Percentiles rank a stretch among this genome's conserved stretches.
These are phyloP conservation scores for Channa striata DNA, from an alignment of 2,797 vertebrate species.

Conservation along the genomic window DNA sequence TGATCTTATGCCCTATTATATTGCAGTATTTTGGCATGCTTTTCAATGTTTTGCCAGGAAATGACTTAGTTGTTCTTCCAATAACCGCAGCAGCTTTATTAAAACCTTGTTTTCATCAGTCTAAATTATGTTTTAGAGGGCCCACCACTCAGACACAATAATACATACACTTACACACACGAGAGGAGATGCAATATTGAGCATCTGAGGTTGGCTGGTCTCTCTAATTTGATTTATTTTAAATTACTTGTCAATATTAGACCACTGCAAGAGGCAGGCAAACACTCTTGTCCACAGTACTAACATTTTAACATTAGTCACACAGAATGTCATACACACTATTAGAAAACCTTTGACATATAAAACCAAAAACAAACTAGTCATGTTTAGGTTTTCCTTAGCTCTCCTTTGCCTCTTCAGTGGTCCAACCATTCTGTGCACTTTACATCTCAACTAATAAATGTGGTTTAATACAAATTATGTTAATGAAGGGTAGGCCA, in stretches of 20 bases:
- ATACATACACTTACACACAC: constrained; percentile 10
- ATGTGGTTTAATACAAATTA: too few relatives aligned
- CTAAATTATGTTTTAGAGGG: constrained; percentile 14
- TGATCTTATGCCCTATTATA: background rate
- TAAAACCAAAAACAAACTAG: background rate
- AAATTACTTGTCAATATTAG: constrained; percentile 39
- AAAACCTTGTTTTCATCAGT: constrained; percentile 29
- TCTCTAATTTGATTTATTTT: constrained; percentile 48
- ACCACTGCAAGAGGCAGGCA: constrained; percentile 5
- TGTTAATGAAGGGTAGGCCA: background rate
- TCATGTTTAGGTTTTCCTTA: background rate
- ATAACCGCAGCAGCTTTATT: constrained; percentile 22
- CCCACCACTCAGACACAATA: constrained; percentile 5
- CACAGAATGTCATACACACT: background rate
- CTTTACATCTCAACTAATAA: too few relatives aligned
- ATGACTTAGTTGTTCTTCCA: background rate
- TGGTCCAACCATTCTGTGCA: too few relatives aligned
- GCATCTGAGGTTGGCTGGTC: constrained; percentile 33
- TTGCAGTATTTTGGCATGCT: too few relatives aligned
- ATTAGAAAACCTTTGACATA: background rate
- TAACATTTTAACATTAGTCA: constrained; percentile 2
- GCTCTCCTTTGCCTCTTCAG: background rate
- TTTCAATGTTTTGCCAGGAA: background rate
- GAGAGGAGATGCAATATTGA: constrained; percentile 18
- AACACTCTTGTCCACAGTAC: constrained; percentile 10